Evolutionary conservation across 2,888 invertebrate species (phyloP).

Genomic region (Odontothrips loti): DNA sequence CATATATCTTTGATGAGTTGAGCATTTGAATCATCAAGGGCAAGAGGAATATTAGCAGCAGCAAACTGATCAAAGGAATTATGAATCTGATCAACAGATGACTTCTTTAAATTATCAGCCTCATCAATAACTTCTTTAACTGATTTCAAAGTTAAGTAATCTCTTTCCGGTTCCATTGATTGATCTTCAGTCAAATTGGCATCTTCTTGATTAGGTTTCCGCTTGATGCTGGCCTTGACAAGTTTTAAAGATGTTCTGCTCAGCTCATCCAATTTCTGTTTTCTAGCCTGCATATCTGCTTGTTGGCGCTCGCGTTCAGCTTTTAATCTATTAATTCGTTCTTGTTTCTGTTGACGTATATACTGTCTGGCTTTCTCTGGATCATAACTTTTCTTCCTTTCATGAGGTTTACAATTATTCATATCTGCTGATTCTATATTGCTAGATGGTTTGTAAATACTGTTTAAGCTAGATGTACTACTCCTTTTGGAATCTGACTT

Average conservation of each 20-base stretch:
- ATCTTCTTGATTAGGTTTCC: not conserved
- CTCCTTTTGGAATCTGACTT: not conserved
- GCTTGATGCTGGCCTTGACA: not conserved
- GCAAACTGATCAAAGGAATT: not conserved
- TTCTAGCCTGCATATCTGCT: not conserved
- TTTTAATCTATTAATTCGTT: not conserved
- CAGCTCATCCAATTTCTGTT: not conserved
- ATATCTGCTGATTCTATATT: not conserved
- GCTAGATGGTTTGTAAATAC: not conserved
- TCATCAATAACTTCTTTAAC: not conserved
- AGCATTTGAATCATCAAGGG: not conserved
- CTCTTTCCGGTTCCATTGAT: not conserved
- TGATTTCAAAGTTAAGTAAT: not conserved
- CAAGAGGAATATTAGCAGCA: not conserved
- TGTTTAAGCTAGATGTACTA: not conserved
- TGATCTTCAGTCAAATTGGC: not conserved
- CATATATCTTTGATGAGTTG: not conserved
- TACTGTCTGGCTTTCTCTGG: constrained; percentile 2
- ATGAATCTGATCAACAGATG: not conserved
- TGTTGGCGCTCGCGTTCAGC: not conserved
- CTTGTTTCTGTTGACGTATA: not conserved
- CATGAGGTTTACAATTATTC: not conserved
- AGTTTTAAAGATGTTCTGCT: not conserved
- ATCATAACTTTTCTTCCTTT: not conserved
- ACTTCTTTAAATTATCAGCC: not conserved